These are phyloP conservation scores for Cavia porcellus DNA, from an alignment of 2,113 vertebrate species.

Conservation along the genomic window DNA sequence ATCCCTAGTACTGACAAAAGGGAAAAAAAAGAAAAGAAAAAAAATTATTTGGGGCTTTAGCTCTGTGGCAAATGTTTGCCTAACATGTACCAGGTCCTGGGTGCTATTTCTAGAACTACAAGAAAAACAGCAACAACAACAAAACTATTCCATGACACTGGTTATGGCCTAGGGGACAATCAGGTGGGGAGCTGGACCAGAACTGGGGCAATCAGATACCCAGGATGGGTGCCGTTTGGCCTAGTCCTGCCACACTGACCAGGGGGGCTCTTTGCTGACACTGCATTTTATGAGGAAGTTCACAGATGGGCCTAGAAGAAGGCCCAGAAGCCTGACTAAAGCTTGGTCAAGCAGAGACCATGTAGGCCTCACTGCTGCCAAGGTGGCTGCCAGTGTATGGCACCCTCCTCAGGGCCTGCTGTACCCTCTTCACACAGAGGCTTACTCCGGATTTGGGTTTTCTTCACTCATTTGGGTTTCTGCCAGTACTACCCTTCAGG, in stretches of 20 bases:
- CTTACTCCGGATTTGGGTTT: not conserved
- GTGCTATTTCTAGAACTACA: not conserved
- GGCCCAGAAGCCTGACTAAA: not conserved
- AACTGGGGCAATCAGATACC: accelerated
- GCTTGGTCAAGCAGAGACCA: not conserved
- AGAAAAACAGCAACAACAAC: not conserved
- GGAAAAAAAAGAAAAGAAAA: not conserved
- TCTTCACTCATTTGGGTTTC: not conserved
- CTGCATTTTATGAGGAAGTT: not conserved
- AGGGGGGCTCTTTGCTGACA: not conserved
- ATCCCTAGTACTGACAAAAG: not conserved
- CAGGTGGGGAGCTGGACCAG: not conserved
- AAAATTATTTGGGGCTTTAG: not conserved
- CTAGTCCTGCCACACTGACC: not conserved
- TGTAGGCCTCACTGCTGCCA: not conserved
- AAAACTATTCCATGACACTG: not conserved
- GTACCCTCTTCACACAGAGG: not conserved
- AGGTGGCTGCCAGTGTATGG: not conserved
- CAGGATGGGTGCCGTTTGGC: too few species aligned
- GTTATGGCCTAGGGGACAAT: not conserved
- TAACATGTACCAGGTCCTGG: too few species aligned
- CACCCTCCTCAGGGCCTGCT: not conserved
- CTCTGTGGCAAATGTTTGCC: too few species aligned
- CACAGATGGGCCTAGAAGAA: not conserved
- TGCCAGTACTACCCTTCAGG: not conserved